Base-by-base conservation (phyloP, 2,888 invertebrate genomes). In the Unio pictorum region DNA sequence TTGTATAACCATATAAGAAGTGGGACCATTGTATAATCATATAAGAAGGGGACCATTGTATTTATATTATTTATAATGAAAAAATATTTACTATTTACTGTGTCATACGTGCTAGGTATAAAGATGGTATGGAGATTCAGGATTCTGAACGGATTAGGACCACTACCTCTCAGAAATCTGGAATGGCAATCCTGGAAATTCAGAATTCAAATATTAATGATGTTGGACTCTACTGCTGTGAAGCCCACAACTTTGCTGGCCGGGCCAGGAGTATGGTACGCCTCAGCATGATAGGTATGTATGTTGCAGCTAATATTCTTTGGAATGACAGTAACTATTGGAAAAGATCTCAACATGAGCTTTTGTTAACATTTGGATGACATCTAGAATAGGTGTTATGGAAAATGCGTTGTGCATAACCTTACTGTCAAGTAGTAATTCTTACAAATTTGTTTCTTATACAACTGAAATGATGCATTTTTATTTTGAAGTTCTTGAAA, bases 211-310 rank as follows among this genome's bases (percentile, higher is more conserved):
- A 60, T 7, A 68, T 74, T 28, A 57, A 67, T 3, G 81, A 81
- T 61, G 75, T 70, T 20, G 81, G 81, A 20, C 72, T 81, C 30
- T 81, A 81, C 67, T 75, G 74, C 15, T 80, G 79, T 60, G 78
- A 79, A 61, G 81, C 79, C 4, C 81, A 81, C 60, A 81, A 79
- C 67, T 69, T 75, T 69, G 79, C 79, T 7, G 81, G 81, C 1
- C 65, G 77, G 5, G 73, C 75, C 18, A 67, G 68, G 64, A 77
- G 69, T 30, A 77, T 77, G 77, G 74, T 73, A 17, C 68, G 75
- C 57, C 66, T 77, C 11, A 77, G 77, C 34, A 75, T 77, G 4
- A 69, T 74, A 73, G 77, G 77, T 77, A 73, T 26, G 23, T 45
- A 45, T 6, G 45, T 28, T 63, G 30, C 17, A 20, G 54, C 18